A percentile compares a stretch with the other conserved stretches of the same genome.
Conservation (phyloP, 92 coral and sea anemone species). For the Montipora capitata region DNA sequence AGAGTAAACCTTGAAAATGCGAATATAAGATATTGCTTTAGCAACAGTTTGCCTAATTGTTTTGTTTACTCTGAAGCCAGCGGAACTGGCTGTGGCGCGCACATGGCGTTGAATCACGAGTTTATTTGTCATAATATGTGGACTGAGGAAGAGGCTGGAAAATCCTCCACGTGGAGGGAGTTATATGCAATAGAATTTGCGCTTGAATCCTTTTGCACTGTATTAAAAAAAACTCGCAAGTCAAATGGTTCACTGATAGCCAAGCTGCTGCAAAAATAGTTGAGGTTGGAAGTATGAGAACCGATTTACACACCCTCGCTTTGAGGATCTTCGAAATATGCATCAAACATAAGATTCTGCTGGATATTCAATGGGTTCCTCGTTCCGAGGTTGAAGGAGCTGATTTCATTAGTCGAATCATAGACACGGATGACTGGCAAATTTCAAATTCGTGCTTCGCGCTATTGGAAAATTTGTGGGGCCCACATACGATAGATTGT, state of each 20-base stretch:
- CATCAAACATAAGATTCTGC: not conserved
- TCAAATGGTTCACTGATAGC: slow-evolving; percentile 46
- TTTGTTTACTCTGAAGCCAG: slow-evolving; percentile 42
- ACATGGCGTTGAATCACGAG: slow-evolving; percentile 1
- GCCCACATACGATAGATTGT: too few relatives aligned
- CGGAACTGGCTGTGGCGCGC: slow-evolving; percentile 21
- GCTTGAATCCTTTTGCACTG: not conserved
- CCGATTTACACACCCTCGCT: not conserved
- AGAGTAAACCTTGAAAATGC: not conserved
- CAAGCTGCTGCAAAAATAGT: slow-evolving; percentile 36
- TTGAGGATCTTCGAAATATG: not conserved
- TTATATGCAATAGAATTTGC: not conserved
- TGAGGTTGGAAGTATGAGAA: not conserved
- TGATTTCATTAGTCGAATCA: too few relatives aligned
- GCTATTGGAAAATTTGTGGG: too few relatives aligned
- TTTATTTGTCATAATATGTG: slow-evolving; percentile 14
- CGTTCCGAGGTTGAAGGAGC: too few relatives aligned
- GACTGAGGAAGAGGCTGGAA: not conserved
- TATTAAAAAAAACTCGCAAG: not conserved
- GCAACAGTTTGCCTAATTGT: not conserved
- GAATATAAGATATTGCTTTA: not conserved
- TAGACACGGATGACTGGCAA: too few relatives aligned
- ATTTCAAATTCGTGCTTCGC: too few relatives aligned
- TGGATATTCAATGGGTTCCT: too few relatives aligned
- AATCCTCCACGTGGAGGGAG: not conserved